phyloP scores from a whole-genome alignment of 2,888 invertebrate species.

The Creontiades dilutus region DNA sequence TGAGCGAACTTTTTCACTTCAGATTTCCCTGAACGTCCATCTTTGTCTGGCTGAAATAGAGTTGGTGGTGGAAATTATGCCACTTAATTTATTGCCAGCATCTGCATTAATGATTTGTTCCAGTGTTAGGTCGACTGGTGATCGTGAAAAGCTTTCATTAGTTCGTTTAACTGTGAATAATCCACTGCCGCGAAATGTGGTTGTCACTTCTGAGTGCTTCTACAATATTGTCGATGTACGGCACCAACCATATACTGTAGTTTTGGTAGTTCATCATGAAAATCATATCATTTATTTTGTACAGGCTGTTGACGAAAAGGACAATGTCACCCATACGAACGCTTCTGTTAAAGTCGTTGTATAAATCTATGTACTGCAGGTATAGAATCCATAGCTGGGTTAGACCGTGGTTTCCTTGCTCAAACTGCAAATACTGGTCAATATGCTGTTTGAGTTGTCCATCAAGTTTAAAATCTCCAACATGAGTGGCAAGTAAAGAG shows the following conservation, averaged over 20 bases:
- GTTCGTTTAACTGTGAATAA: constrained; percentile 77
- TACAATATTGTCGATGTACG: constrained; percentile 77
- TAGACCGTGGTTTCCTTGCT: constrained; percentile 76
- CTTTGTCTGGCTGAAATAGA: constrained; percentile 77
- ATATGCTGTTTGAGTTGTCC: not conserved
- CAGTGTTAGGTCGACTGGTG: constrained; percentile 77
- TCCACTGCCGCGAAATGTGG: constrained; percentile 76
- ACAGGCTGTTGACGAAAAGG: constrained; percentile 76
- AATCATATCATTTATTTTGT: constrained; percentile 77
- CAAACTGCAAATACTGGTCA: constrained; percentile 21
- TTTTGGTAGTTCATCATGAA: constrained; percentile 77
- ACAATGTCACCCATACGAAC: constrained; percentile 77
- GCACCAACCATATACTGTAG: constrained; percentile 77
- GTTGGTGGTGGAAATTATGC: constrained; percentile 76
- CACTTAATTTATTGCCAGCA: constrained; percentile 76
- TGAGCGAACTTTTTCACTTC: not conserved
- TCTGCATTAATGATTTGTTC: constrained; percentile 78
- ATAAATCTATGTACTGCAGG: constrained; percentile 76
- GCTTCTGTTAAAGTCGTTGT: constrained; percentile 76
- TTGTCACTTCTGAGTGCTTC: constrained; percentile 76
- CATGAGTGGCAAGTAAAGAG: not conserved
- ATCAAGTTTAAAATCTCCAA: not conserved
- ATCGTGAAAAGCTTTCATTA: constrained; percentile 77
- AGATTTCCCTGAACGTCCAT: constrained; percentile 74
- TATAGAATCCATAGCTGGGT: constrained; percentile 77